phyloP scores from a whole-genome alignment of 2,797 vertebrate genomes.

The Macrochelys suwanniensis region DNA sequence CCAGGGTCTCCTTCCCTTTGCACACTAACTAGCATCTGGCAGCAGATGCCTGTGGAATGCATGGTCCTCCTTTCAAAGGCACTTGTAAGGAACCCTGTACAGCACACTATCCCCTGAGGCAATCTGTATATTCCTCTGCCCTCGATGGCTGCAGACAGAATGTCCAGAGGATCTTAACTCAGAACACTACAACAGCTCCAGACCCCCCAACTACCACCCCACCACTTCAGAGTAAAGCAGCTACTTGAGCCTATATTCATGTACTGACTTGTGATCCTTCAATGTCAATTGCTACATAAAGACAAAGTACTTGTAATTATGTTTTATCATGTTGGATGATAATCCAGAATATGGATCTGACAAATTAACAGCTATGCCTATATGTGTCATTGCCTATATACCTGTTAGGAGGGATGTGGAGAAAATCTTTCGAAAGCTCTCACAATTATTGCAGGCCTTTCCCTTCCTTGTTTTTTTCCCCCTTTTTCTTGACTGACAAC shows the following conservation, averaged over 20 bases:
- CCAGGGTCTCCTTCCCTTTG: accelerated
- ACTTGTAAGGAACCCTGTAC: not conserved
- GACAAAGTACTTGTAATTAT: accelerated
- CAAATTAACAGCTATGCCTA: not conserved
- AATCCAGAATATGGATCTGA: not conserved
- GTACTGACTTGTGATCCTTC: not conserved
- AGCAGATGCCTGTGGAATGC: not conserved
- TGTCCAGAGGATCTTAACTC: not conserved
- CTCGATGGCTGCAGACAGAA: not conserved
- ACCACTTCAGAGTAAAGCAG: not conserved
- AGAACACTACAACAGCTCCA: accelerated
- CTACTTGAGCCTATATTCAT: not conserved
- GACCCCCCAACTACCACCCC: not conserved
- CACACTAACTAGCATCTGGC: not conserved
- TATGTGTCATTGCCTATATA: not conserved
- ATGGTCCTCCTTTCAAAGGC: not conserved
- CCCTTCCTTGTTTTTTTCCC: not conserved
- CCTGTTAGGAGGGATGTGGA: not conserved
- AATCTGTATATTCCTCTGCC: not conserved
- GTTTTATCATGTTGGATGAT: accelerated
- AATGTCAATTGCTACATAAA: not conserved
- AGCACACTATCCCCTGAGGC: not conserved
- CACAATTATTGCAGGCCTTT: not conserved
- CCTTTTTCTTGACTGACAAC: not conserved
- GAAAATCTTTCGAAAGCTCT: not conserved